phyloP scores from a whole-genome alignment of 92 coral and sea anemone species.

The Paragorgia papillata region DNA sequence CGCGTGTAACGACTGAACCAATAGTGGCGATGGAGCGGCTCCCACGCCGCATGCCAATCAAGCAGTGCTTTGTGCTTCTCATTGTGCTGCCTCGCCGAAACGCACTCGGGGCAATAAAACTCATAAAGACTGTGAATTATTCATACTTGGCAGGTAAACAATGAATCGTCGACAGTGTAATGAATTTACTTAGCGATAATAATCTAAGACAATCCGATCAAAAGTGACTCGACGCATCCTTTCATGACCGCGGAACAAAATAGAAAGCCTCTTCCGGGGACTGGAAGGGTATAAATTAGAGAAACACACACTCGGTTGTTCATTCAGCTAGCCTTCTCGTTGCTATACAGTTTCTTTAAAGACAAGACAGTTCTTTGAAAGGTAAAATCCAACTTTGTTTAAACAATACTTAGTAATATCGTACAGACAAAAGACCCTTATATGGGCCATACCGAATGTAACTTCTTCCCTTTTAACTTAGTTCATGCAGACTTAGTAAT shows the following conservation, averaged over 20 bases:
- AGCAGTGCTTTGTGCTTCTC: background rate
- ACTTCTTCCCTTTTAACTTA: too few species aligned
- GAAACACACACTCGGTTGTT: background rate
- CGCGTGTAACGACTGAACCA: background rate
- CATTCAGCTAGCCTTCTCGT: conserved; percentile 3
- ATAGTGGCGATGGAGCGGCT: background rate
- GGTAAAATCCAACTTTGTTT: background rate
- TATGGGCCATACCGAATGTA: too few species aligned
- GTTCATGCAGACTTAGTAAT: too few species aligned
- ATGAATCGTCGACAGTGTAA: conserved; percentile 7
- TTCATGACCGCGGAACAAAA: conserved; percentile 1
- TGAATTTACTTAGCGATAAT: conserved; percentile 1
- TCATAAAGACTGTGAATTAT: background rate
- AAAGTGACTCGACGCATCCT: conserved; percentile 10
- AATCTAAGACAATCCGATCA: background rate
- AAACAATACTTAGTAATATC: background rate
- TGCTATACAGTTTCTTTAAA: background rate
- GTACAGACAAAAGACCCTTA: too few species aligned
- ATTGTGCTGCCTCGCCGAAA: background rate
- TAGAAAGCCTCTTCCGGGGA: conserved; percentile 22
- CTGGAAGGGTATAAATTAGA: conserved; percentile 21
- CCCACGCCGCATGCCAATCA: background rate
- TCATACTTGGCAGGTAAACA: conserved; percentile 8
- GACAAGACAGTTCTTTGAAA: background rate
- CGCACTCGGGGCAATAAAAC: background rate